A percentile compares a stretch with the other conserved stretches of the same genome.
Conservation (phyloP, 2,797 vertebrate genomes). For the Pseudochirops corinnae region DNA sequence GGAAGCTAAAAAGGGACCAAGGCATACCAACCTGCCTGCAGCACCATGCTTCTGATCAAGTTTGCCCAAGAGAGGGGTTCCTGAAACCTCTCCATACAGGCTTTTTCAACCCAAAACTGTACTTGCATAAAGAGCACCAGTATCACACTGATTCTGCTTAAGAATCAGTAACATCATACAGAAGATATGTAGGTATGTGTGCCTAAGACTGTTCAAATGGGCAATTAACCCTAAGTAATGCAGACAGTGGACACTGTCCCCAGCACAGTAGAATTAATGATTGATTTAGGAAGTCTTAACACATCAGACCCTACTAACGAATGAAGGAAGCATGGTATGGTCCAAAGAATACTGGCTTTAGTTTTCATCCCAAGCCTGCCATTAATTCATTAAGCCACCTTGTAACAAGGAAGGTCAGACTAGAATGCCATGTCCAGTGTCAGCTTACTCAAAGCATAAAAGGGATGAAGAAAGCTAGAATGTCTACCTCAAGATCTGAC, state of each 20-base stretch:
- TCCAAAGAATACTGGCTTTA: neutral
- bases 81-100: neutral
- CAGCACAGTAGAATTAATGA: neutral
- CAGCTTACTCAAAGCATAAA: neutral
- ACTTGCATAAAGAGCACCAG: neutral
- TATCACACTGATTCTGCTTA: neutral
- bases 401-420: neutral
- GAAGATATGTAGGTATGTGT: neutral
- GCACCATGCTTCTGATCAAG: neutral
- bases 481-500: slow-evolving; percentile 1
- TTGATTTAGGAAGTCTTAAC: neutral
- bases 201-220: neutral
- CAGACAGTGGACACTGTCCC: neutral
- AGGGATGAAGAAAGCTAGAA: neutral
- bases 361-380: neutral
- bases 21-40: slow-evolving; percentile 9
- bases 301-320: neutral
- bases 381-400: neutral
- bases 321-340: neutral
- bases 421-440: neutral
- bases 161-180: neutral
- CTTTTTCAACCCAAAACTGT: neutral
- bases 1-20: slow-evolving; percentile 73
- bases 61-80: neutral
- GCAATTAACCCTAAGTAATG: neutral